Base-by-base conservation (phyloP, 2,888 invertebrate genomes). In the Diarsia mendica region DNA sequence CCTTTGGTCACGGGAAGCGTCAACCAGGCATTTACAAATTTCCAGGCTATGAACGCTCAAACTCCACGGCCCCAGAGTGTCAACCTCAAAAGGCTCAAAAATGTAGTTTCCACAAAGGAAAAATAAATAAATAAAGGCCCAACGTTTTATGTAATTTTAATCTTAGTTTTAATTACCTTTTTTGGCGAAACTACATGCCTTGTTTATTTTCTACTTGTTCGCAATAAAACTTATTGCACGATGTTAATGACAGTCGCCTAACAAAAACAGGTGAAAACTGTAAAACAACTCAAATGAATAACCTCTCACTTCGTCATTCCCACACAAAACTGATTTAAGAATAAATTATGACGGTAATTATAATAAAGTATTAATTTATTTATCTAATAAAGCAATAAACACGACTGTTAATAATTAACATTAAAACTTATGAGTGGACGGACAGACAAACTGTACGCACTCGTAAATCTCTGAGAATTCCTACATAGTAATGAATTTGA, bases 381-480 rank as follows among this genome's bases (percentile, higher is more conserved):
- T 73, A 67, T 71, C 75, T 79, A 85, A 78, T 82, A 85, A 69
- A 71, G 72, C 72, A 65, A 73, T 84, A 82, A 84, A 81, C 76
- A 63, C 73, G 70, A 65, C 51, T 81, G 49, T 77, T 70, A 67
- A 73, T 83, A 81, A 85, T 85, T 83, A 82, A 72, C 71, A 46
- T 67, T 66, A 60, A 71, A 72, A 80, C 73, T 83, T 72, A 73
- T 44, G 76, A 72, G 61, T 33, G 64, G 58, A 67, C 60, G 49
- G 64, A 70, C 70, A 10, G 63, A 77, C 69, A 39, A 51, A 67
- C 63, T 58, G 55, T 77, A 53, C 65, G 49, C 33, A n/a, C 49
- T 60, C 71, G 33, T 87, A 87, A 83, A 84, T 87, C 82, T 83
- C 72, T 33, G 48, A 13, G 66, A 85, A 83, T 77, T 84, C 75